A percentile compares a stretch with the other conserved stretches of the same genome.
phyloP scores from a whole-genome alignment of 2,888 invertebrate species.

The Seira musarum region DNA sequence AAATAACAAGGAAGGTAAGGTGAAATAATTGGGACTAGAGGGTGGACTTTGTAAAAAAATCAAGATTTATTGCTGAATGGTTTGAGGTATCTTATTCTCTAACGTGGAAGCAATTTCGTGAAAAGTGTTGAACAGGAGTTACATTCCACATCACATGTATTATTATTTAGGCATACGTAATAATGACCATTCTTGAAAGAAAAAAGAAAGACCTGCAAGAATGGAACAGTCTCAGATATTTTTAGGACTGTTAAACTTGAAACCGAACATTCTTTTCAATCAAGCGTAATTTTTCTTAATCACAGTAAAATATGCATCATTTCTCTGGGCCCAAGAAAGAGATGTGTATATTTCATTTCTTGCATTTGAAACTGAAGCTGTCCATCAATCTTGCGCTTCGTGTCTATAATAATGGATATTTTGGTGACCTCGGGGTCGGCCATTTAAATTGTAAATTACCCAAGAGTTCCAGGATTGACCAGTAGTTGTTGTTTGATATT shows the following conservation, averaged over 20 bases:
- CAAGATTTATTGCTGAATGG: too few species aligned
- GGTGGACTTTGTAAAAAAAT: too few species aligned
- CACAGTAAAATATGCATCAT: background rate
- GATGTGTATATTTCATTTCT: slow-evolving; percentile 10
- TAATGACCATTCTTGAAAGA: too few species aligned
- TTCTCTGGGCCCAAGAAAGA: background rate
- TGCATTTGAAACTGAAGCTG: slow-evolving; percentile 31
- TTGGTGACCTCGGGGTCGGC: slow-evolving; percentile 49
- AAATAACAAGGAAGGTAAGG: too few species aligned
- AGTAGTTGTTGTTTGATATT: background rate
- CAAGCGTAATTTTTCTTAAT: slow-evolving; percentile 34
- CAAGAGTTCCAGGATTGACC: background rate
- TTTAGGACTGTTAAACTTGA: slow-evolving; percentile 25
- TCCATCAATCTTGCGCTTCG: slow-evolving; percentile 45
- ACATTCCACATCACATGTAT: too few species aligned
- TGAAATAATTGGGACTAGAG: too few species aligned
- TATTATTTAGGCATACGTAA: too few species aligned
- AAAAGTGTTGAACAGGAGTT: too few species aligned
- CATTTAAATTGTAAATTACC: slow-evolving; percentile 54
- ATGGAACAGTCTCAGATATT: too few species aligned
- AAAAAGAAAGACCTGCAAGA: too few species aligned
- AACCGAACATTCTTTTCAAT: slow-evolving; percentile 9
- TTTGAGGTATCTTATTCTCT: too few species aligned
- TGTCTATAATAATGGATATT: slow-evolving; percentile 14
- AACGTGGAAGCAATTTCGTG: too few species aligned